Evolutionary conservation across 2,797 vertebrate genomes (phyloP), one percentile per base, ranked within the genome.

Genomic region (Bovichtus variegatus): DNA sequence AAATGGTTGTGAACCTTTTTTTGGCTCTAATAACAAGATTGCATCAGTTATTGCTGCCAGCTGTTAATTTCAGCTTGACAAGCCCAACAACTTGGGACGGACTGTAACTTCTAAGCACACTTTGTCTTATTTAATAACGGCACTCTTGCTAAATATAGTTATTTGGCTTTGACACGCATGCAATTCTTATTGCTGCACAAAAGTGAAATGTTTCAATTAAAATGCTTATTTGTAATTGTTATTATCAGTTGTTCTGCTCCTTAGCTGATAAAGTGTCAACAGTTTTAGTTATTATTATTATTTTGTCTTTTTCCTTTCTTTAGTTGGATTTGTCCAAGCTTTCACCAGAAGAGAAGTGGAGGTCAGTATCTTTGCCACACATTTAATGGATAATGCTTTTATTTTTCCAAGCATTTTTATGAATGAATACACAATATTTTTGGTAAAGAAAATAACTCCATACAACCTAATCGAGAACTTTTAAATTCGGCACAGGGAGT

Each of bases 271-370:
- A 4, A 9, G 5, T 61, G 19, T 54, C n/a, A 34, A 43, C 3
- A 55, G 2, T 31, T 29, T 65, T 38, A 12, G 0, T 80, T 13
- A 46, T 71, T 38, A 12, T n/a, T n/a, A n/a, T n/a, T n/a, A n/a
- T 53, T 34, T 71, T 75, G 3, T 67, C 15, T 25, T 58, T 72
- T 65, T 66, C 38, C n/a, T 66, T 54, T 76, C 72, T 89, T 12
- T 76, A 98, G 98, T 92, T 97, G 10, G 97, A 99, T 74, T 82
- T 98, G 77, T 97, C 98, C 5, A 95, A 97, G 77, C 95, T 99
- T 59, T 97, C 97, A 67, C 97, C 98, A 8, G 98, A 99, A 66
- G 98, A 99, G 81, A 95, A 97, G 87, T 99, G 98, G 98, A 97
- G 97, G 98, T 99, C 81, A 94, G 97, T 96, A n/a, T 79, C 10